phyloP scores from a whole-genome alignment of 2,888 invertebrate genomes.

The Rhodophaea formosa region DNA sequence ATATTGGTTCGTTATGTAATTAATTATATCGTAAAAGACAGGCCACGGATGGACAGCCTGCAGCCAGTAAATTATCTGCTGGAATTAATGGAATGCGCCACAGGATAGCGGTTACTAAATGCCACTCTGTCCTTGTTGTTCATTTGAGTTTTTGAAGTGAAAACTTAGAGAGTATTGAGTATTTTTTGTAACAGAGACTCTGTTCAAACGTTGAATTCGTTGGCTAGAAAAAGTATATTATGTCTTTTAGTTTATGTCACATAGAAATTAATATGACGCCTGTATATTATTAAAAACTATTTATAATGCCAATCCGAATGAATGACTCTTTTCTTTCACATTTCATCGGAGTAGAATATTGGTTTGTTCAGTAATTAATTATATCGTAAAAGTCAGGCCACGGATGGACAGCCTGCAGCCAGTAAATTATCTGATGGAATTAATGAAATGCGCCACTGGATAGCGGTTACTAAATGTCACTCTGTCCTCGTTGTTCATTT shows the following conservation, averaged over 20 bases:
- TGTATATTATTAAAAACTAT: too few species aligned
- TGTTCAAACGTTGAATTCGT: too few species aligned
- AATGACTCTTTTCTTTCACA: neutral
- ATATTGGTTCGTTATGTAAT: neutral
- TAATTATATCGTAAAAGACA: conserved; percentile 18
- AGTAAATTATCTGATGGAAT: conserved; percentile 17
- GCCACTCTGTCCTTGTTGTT: neutral
- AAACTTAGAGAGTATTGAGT: too few species aligned
- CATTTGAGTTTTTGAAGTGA: neutral
- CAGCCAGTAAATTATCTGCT: conserved; percentile 16
- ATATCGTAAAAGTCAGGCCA: conserved; percentile 17
- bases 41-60: conserved; percentile 4
- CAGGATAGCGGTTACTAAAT: conserved; percentile 11
- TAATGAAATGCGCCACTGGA: conserved; percentile 10
- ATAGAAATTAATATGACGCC: too few species aligned
- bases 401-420: conserved; percentile 2
- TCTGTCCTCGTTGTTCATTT: neutral
- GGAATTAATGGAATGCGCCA: conserved; percentile 14
- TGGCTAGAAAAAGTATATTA: too few species aligned
- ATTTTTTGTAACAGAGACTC: too few species aligned
- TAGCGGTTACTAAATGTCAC: conserved; percentile 14
- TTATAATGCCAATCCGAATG: too few species aligned
- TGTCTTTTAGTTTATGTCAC: too few species aligned
- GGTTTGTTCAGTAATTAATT: conserved; percentile 8
- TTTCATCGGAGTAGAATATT: neutral